A percentile compares a stretch with the other conserved stretches of the same genome.
phyloP scores from a whole-genome alignment of 2,888 invertebrate species.

The Pecten maximus region DNA sequence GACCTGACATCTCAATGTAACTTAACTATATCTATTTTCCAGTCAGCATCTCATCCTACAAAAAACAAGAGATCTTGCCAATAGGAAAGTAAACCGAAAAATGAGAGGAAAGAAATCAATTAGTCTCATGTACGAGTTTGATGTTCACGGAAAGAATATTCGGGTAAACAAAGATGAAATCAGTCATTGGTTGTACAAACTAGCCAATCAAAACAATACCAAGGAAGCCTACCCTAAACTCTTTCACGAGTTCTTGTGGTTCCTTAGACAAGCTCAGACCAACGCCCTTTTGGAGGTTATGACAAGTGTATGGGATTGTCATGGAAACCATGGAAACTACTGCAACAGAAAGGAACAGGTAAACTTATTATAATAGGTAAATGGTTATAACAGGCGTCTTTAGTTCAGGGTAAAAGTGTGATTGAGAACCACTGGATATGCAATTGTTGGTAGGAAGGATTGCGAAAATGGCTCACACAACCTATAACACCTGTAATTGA shows the following conservation, averaged over 20 bases:
- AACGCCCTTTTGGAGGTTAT: conserved; percentile 39
- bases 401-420: too few species aligned
- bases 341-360: conserved; percentile 49
- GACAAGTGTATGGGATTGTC: conserved; percentile 46
- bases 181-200: background rate
- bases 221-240: conserved; percentile 40
- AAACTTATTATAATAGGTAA: too few species aligned
- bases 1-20: too few species aligned
- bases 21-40: too few species aligned
- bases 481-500: too few species aligned
- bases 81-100: conserved; percentile 35
- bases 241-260: conserved; percentile 50
- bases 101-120: conserved; percentile 38
- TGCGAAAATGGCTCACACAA: too few species aligned
- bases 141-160: background rate
- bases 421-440: too few species aligned
- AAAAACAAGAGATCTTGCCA: background rate
- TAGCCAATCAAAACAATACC: conserved; percentile 36
- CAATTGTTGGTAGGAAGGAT: too few species aligned
- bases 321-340: conserved; percentile 45
- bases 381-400: too few species aligned
- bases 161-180: conserved; percentile 33
- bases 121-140: conserved; percentile 44
- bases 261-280: conserved; percentile 47
- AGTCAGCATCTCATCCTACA: conserved; percentile 38